Percentiles rank a stretch among this genome's conserved stretches.
phyloP scores from a whole-genome alignment of 2,113 vertebrate species.

The Rhizomys pruinosus region DNA sequence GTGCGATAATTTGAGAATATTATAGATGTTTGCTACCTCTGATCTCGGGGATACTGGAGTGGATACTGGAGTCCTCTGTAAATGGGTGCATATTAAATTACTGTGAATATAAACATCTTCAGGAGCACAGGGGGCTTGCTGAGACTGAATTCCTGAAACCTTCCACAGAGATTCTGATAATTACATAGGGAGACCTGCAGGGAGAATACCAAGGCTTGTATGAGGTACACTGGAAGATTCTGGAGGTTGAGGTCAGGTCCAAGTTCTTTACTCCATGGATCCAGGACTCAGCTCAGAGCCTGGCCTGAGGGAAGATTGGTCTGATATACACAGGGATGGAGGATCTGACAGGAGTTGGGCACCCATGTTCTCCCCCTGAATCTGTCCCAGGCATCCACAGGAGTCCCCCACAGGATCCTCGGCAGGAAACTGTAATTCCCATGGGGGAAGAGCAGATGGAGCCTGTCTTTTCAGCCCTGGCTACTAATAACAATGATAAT shows the following conservation, averaged over 20 bases:
- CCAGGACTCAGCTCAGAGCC: background rate
- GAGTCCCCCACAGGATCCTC: background rate
- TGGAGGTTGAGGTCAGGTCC: background rate
- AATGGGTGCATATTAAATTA: background rate
- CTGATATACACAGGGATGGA: background rate
- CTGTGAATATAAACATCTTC: background rate
- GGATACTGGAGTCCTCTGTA: background rate
- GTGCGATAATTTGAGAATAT: background rate
- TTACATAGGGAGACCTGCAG: background rate
- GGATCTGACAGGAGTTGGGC: background rate
- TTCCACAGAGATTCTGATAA: background rate
- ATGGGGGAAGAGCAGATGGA: background rate
- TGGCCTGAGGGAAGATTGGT: background rate
- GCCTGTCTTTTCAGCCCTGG: background rate
- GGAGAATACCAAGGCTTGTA: rapidly evolving
- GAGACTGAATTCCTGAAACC: background rate
- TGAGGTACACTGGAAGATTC: rapidly evolving
- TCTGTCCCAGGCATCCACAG: background rate
- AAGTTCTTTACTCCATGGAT: background rate
- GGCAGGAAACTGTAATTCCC: conserved; percentile 14
- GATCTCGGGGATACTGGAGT: background rate
- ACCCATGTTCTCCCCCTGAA: background rate
- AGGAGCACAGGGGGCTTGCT: background rate
- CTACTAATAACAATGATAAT: background rate
- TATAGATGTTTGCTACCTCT: background rate